These are phyloP conservation scores for Ypsolopha sequella DNA, from an alignment of 2,888 invertebrate species.

Conservation along the genomic window DNA sequence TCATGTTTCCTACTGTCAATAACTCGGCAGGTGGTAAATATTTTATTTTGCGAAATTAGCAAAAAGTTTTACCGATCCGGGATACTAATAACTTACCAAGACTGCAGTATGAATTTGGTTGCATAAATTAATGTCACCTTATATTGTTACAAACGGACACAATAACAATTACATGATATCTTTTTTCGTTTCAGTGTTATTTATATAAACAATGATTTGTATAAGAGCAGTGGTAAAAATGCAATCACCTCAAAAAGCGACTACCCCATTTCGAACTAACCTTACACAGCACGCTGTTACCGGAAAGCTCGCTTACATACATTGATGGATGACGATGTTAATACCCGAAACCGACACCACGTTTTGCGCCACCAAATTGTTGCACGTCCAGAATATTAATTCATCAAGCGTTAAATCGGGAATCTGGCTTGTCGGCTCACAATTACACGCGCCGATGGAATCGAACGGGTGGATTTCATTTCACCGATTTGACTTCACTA, in stretches of 20 bases:
- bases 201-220: too few species aligned
- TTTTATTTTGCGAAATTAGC: too few species aligned
- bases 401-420: conserved; percentile 18
- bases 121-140: too few species aligned
- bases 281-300: neutral
- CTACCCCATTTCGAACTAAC: neutral
- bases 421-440: conserved; percentile 17
- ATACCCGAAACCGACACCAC: neutral
- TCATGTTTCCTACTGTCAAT: too few species aligned
- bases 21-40: too few species aligned
- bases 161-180: too few species aligned
- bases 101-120: too few species aligned
- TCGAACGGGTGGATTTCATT: conserved; percentile 17
- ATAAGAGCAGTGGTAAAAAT: neutral
- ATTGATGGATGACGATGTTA: neutral
- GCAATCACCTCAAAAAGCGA: neutral
- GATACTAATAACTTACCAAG: too few species aligned
- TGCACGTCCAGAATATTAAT: conserved; percentile 29
- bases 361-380: conserved; percentile 1
- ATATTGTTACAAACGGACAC: too few species aligned
- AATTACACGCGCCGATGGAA: conserved; percentile 44
- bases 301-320: neutral
- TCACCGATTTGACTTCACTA: neutral
- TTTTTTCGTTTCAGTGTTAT: too few species aligned
- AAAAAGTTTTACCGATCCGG: too few species aligned